A percentile compares a stretch with the other conserved stretches of the same genome.
phyloP scores from a whole-genome alignment of 2,888 invertebrate species.

The Sarcophaga carnaria region DNA sequence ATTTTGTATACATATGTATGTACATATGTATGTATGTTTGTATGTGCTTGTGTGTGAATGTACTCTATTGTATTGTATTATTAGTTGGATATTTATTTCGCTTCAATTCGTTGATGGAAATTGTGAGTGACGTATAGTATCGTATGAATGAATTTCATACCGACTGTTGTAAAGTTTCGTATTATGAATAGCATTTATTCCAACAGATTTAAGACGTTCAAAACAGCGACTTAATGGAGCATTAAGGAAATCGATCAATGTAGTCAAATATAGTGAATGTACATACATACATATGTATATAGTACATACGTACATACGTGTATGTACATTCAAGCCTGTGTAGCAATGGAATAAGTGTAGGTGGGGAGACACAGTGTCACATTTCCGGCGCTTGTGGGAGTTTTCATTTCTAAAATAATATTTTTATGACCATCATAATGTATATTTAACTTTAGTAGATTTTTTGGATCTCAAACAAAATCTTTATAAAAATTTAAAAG shows the following conservation, averaged over 20 bases:
- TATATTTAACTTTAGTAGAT: slow-evolving; percentile 15
- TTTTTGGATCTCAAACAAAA: not conserved
- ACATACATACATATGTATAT: not conserved
- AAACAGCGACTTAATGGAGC: slow-evolving; percentile 63
- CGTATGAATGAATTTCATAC: slow-evolving; percentile 43
- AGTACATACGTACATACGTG: not conserved
- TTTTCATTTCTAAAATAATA: slow-evolving; percentile 38
- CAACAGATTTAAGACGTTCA: slow-evolving; percentile 45
- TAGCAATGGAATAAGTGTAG: slow-evolving; percentile 36
- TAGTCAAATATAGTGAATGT: not conserved
- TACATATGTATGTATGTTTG: too few species aligned
- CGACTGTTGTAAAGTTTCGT: slow-evolving; percentile 46
- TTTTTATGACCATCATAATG: slow-evolving; percentile 41
- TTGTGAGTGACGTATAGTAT: slow-evolving; percentile 61
- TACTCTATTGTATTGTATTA: slow-evolving; percentile 19
- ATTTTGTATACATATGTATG: too few species aligned
- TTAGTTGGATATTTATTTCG: slow-evolving; percentile 34
- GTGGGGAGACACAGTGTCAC: slow-evolving; percentile 66
- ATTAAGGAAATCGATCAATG: slow-evolving; percentile 62
- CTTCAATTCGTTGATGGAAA: slow-evolving; percentile 54
- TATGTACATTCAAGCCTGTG: not conserved
- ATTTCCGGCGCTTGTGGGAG: slow-evolving; percentile 68
- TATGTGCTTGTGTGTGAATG: not conserved
- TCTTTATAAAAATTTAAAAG: slow-evolving; percentile 9
- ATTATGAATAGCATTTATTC: slow-evolving; percentile 45